Percentiles rank a stretch among this genome's conserved stretches.
Conservation (phyloP, 2,888 invertebrate genomes). For the Drosophila nigricruria region DNA sequence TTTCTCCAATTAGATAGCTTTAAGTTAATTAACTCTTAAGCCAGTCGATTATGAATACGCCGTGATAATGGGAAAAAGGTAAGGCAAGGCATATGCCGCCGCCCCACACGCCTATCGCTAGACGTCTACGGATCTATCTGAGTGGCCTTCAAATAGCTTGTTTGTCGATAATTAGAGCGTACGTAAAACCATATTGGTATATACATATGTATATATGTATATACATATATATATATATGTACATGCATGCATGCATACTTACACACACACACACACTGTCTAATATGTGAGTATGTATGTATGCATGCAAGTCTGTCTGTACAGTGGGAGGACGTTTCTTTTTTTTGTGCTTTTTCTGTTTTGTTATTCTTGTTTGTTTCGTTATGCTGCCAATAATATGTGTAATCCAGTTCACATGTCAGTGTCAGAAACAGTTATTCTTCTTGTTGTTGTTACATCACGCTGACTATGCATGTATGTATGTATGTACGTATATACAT, state of each 20-base stretch:
- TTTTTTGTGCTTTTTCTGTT: conserved; percentile 17
- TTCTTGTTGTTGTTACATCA: conserved; percentile 44
- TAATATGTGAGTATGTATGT: too few relatives aligned
- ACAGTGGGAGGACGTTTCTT: conserved; percentile 23
- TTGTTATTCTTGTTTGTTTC: conserved; percentile 16
- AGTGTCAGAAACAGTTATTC: conserved; percentile 31
- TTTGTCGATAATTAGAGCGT: conserved; percentile 61
- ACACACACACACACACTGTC: too few relatives aligned
- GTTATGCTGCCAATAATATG: conserved; percentile 35
- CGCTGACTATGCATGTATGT: neutral
- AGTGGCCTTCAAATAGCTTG: conserved; percentile 44
- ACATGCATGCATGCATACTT: neutral
- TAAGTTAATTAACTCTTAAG: conserved; percentile 64
- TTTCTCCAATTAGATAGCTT: conserved; percentile 56
- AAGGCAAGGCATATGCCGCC: conserved; percentile 20
- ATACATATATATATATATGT: neutral
- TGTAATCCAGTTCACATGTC: conserved; percentile 58
- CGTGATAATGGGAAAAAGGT: conserved; percentile 46
- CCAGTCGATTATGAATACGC: conserved; percentile 51
- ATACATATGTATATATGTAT: neutral
- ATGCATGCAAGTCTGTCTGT: neutral
- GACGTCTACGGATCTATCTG: conserved; percentile 25
- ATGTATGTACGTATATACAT: neutral
- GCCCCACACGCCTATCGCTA: too few relatives aligned
- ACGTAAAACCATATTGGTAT: conserved; percentile 17